Percentiles rank a stretch among this genome's conserved stretches.
These are phyloP conservation scores for Chloebia gouldiae DNA, from an alignment of 2,113 vertebrate genomes.

Conservation along the genomic window DNA sequence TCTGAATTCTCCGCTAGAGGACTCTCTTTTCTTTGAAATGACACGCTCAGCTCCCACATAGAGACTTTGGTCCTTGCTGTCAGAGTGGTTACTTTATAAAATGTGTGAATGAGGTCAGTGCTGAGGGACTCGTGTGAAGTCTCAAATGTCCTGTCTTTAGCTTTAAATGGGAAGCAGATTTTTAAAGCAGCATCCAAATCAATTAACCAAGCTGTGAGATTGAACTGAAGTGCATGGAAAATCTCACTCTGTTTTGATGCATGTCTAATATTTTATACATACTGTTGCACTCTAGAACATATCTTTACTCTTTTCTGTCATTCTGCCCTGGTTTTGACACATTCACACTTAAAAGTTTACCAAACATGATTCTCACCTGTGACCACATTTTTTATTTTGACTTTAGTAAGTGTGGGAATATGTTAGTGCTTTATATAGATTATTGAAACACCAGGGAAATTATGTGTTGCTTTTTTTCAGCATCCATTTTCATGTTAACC, in stretches of 20 bases:
- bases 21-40: slow-evolving; percentile 55
- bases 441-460: neutral
- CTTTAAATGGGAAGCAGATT: slow-evolving; percentile 4
- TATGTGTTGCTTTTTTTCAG: neutral
- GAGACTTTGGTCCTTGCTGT: neutral
- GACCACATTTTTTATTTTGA: neutral
- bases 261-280: neutral
- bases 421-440: neutral
- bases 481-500: neutral
- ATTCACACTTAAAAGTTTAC: neutral
- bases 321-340: neutral
- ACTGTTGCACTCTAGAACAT: neutral
- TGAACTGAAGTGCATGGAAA: neutral
- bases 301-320: neutral
- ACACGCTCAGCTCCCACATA: accelerated
- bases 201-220: slow-evolving; percentile 11
- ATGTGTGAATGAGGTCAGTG: neutral
- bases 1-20: slow-evolving; percentile 45
- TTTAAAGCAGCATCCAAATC: slow-evolving; percentile 21
- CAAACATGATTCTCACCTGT: neutral
- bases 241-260: slow-evolving; percentile 12
- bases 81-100: neutral
- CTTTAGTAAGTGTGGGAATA: neutral
- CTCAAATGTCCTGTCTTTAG: neutral
- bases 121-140: neutral